phyloP scores from a whole-genome alignment of 2,888 invertebrate genomes.

The Unio pictorum region DNA sequence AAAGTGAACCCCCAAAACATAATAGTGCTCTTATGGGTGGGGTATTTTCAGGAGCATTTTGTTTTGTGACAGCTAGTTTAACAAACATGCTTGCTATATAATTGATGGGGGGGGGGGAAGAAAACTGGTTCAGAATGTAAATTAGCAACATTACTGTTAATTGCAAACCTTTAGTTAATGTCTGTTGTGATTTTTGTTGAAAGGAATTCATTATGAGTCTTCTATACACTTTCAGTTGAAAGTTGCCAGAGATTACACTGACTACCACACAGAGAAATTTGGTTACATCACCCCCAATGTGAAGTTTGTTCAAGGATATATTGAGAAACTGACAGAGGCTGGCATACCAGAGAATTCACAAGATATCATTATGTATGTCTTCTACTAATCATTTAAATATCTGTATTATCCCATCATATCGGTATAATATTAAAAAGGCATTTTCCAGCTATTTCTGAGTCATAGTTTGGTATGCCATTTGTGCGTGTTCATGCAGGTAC shows the following conservation, averaged over 20 bases:
- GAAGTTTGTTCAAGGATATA: conserved; percentile 61
- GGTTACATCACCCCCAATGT: conserved; percentile 56
- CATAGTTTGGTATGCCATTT: background rate
- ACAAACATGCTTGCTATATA: too few relatives aligned
- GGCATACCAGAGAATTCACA: conserved; percentile 52
- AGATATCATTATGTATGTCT: conserved; percentile 62
- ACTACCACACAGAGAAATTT: conserved; percentile 61
- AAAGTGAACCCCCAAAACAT: too few relatives aligned
- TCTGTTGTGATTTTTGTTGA: too few relatives aligned
- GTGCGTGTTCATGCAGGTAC: too few relatives aligned
- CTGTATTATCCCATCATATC: background rate
- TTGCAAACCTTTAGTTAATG: too few relatives aligned
- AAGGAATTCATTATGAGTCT: too few relatives aligned
- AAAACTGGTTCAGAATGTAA: too few relatives aligned
- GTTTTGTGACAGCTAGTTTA: too few relatives aligned
- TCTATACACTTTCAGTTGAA: conserved; percentile 40
- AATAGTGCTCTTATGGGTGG: too few relatives aligned
- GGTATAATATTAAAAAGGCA: background rate
- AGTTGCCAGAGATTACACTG: conserved; percentile 56
- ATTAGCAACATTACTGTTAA: too few relatives aligned
- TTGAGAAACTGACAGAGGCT: conserved; percentile 56
- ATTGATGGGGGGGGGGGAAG: too few relatives aligned
- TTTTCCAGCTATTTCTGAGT: background rate
- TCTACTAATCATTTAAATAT: background rate
- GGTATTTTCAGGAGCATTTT: too few relatives aligned